Percentiles rank a stretch among this genome's conserved stretches.
Evolutionary conservation across 1,140 invertebrate genomes (phyloP).

Genomic region (Plodia interpunctella): DNA sequence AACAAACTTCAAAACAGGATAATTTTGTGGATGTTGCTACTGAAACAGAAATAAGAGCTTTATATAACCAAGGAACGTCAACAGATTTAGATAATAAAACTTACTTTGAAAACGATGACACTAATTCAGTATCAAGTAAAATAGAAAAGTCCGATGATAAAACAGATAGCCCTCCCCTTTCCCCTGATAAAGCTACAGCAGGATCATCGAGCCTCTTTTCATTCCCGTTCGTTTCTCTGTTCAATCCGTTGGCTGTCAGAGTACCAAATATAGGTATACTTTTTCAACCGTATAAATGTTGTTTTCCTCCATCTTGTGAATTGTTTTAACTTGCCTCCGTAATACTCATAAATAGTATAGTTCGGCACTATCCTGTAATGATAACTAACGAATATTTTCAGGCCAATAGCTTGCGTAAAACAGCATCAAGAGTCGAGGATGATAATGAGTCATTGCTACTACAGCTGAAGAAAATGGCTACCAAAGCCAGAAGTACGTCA

Average conservation of each 20-base stretch:
- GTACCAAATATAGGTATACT: conserved; percentile 72
- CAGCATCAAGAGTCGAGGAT: conserved; percentile 91
- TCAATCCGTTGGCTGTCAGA: conserved; percentile 68
- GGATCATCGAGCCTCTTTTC: conserved; percentile 39
- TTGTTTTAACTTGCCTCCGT: conserved; percentile 2
- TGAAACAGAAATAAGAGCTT: conserved; percentile 23
- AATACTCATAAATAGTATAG: background rate
- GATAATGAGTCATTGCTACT: conserved; percentile 95
- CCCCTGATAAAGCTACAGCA: conserved; percentile 45
- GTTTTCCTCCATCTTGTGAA: conserved; percentile 10
- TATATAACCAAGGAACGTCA: conserved; percentile 24
- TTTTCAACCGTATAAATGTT: conserved; percentile 17
- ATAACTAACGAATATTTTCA: conserved; percentile 78
- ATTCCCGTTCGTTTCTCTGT: conserved; percentile 64
- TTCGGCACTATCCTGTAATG: conserved; percentile 29
- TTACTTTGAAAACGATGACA: conserved; percentile 15
- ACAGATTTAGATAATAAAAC: conserved; percentile 16
- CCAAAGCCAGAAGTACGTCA: conserved; percentile 86
- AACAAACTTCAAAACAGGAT: conserved; percentile 34
- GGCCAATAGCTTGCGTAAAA: conserved; percentile 90
- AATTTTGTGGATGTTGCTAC: conserved; percentile 26
- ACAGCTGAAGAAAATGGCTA: conserved; percentile 96
- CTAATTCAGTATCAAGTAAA: conserved; percentile 16
- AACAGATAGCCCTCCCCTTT: conserved; percentile 68
- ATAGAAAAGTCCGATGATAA: conserved; percentile 33